A percentile compares a stretch with the other conserved stretches of the same genome.
phyloP scores from a whole-genome alignment of 2,888 invertebrate genomes.

The Tuta absoluta region DNA sequence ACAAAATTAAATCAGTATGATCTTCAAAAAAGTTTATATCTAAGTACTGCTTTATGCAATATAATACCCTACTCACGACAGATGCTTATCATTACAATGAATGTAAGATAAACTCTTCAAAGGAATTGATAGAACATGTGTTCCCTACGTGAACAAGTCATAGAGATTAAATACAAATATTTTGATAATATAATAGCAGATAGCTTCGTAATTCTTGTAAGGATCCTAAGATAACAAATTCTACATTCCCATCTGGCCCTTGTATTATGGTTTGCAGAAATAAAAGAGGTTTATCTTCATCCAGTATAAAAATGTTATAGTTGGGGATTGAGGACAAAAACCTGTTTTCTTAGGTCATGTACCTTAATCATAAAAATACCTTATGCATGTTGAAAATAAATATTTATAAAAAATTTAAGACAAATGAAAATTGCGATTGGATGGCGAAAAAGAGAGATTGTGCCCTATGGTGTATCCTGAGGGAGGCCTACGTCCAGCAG shows the following conservation, averaged over 20 bases:
- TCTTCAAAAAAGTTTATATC: too few relatives aligned
- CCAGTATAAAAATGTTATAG: constrained; percentile 4
- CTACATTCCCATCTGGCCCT: constrained; percentile 4
- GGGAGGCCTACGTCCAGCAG: too few relatives aligned
- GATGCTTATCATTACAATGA: constrained; percentile 21
- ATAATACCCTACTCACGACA: not conserved
- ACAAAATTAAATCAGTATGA: too few relatives aligned
- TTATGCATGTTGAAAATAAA: too few relatives aligned
- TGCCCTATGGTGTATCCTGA: too few relatives aligned
- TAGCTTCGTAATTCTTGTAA: constrained; percentile 9
- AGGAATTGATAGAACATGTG: not conserved
- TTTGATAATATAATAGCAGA: constrained; percentile 12
- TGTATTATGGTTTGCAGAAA: not conserved
- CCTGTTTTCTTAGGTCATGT: not conserved
- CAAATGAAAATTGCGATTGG: too few relatives aligned
- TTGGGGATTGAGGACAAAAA: not conserved
- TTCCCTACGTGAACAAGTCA: constrained; percentile 8
- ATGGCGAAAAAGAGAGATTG: too few relatives aligned
- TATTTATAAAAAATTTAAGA: not conserved
- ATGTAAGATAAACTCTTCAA: constrained; percentile 26
- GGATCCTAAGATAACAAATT: constrained; percentile 18
- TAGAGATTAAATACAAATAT: constrained; percentile 20
- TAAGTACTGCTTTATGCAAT: too few relatives aligned
- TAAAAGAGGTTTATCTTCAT: not conserved
- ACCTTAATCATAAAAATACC: too few relatives aligned